These are phyloP conservation scores for Campylorhamphus procurvoides DNA, from an alignment of 2,113 vertebrate species.

Conservation along the genomic window DNA sequence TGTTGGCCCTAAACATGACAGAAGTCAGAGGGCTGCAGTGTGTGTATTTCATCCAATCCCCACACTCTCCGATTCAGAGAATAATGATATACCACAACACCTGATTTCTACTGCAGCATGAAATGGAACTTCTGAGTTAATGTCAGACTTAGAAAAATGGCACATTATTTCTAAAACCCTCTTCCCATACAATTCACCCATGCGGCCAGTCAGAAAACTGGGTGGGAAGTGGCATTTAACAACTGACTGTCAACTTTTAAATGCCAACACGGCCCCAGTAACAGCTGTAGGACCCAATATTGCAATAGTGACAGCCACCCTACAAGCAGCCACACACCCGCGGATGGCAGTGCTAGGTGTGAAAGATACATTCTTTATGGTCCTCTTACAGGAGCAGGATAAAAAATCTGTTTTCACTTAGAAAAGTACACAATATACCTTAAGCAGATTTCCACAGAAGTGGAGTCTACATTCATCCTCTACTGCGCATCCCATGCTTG, in stretches of 20 bases:
- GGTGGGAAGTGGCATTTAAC: background rate
- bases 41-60: accelerated
- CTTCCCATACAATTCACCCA: background rate
- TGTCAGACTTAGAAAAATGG: background rate
- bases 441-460: background rate
- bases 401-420: background rate
- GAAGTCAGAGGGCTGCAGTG: background rate
- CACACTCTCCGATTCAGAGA: background rate
- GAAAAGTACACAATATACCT: background rate
- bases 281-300: background rate
- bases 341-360: background rate
- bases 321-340: background rate
- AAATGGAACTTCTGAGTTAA: background rate
- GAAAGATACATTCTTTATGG: background rate
- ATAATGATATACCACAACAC: background rate
- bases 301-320: background rate
- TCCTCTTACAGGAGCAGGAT: background rate
- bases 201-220: background rate
- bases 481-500: background rate
- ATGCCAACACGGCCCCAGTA: background rate
- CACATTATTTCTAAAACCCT: background rate
- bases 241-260: background rate
- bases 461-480: background rate
- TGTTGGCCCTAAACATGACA: background rate
- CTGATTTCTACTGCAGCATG: accelerated